Base-by-base conservation (phyloP, 2,797 vertebrate species). In the Echiichthys vipera region DNA sequence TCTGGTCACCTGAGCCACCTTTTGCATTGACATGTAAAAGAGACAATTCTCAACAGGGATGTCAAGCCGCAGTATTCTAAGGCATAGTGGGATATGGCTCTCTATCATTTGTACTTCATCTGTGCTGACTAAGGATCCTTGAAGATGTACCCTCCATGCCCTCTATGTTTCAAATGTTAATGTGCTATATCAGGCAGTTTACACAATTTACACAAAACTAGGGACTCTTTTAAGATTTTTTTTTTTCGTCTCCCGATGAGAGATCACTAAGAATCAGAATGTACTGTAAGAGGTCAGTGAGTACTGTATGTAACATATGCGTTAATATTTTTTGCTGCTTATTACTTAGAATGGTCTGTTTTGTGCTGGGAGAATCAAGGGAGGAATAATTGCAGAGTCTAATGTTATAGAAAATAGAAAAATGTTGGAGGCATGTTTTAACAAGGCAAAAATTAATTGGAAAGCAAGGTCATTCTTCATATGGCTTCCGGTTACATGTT, bases 401-500 rank as follows among this genome's bases (percentile, higher is more conserved):
- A 49, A 56, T 63, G 40, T 77, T 74, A 61, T 61, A 67, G 25
- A 69, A 37, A 15, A 27, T 24, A 65, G 20, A 55, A 40, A 71
- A 69, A 63, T 71, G 18, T 76, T 71, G 36, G 67, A 73, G 69
- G 59, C 53, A 51, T 34, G 61, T 56, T 58, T 81, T 76, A 59
- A 76, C 61, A 69, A 82, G 63, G 29, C 30, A 29, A 70, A 58
- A 53, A 36, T 50, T 49, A 51, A 65, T 54, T 42, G 29, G 37
- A 25, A 34, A 37, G 18, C 24, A 42, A n/a, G 15, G 29, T 40
- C 15, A 22, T 65, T 62, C 46, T 36, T 45, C 24, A 64, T 25
- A 67, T 25, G 49, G 29, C 22, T 37, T 58, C 36, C 18, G 62
- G 24, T 32, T 68, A 18, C 25, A 66, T 43, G 34, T 70, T 25